phyloP scores from a whole-genome alignment of 2,797 vertebrate genomes.

The Eulemur albifrons region DNA sequence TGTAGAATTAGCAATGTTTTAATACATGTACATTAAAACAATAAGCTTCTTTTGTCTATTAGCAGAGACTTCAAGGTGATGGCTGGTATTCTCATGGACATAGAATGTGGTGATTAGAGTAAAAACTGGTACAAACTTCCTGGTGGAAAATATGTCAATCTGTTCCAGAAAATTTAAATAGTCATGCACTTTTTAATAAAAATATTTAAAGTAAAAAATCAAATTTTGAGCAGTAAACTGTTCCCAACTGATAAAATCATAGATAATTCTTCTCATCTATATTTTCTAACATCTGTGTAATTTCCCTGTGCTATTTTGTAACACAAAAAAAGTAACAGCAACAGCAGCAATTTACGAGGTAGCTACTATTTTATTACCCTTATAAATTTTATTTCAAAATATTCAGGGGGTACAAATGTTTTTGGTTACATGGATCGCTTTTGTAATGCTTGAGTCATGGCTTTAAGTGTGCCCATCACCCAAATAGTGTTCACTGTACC shows the following conservation, averaged over 20 bases:
- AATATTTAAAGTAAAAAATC: constrained; percentile 11
- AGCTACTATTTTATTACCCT: not conserved
- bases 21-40: constrained; percentile 17
- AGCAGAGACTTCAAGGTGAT: not conserved
- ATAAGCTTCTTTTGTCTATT: not conserved
- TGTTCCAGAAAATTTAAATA: not conserved
- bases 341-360: not conserved
- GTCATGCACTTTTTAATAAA: not conserved
- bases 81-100: not conserved
- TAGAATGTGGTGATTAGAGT: not conserved
- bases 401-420: not conserved
- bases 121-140: not conserved
- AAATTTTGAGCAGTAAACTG: constrained; percentile 33
- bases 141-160: not conserved
- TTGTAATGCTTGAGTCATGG: not conserved
- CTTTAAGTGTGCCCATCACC: not conserved
- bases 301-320: not conserved
- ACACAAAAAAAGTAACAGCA: not conserved
- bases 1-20: not conserved
- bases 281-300: not conserved
- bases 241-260: not conserved
- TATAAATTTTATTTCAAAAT: not conserved
- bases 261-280: not conserved
- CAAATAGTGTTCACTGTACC: not conserved
- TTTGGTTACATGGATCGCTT: not conserved